phyloP scores from a whole-genome alignment of 2,888 invertebrate species.

The Hesperia comma region DNA sequence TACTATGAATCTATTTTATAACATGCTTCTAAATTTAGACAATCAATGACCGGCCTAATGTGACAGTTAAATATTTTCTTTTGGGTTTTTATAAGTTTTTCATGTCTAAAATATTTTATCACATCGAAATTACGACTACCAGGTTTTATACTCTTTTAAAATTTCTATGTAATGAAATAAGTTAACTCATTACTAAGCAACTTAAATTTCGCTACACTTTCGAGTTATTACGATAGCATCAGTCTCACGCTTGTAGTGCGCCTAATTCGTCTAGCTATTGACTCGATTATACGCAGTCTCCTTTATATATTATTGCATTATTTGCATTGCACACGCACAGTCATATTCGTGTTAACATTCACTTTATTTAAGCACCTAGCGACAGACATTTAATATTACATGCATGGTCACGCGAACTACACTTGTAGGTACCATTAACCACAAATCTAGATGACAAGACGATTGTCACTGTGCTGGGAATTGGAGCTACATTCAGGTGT shows the following conservation, averaged over 20 bases:
- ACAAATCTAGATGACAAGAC: conserved; percentile 20
- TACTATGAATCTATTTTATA: too few species aligned
- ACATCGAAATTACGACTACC: too few species aligned
- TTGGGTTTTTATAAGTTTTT: too few species aligned
- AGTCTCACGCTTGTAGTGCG: conserved; percentile 11
- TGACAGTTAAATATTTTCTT: too few species aligned
- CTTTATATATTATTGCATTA: conserved; percentile 41
- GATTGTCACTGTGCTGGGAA: background rate
- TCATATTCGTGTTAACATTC: conserved; percentile 37
- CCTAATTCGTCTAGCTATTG: conserved; percentile 48
- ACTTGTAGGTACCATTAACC: conserved; percentile 6
- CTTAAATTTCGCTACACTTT: background rate
- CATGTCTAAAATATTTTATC: too few species aligned
- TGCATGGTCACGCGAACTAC: conserved; percentile 26
- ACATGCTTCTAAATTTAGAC: too few species aligned
- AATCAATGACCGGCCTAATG: too few species aligned
- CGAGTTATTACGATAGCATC: background rate
- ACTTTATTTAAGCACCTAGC: conserved; percentile 35
- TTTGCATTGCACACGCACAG: conserved; percentile 37
- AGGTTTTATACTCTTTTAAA: too few species aligned
- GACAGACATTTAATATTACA: conserved; percentile 30
- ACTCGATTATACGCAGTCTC: conserved; percentile 52
- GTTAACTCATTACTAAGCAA: background rate
- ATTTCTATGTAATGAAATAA: too few species aligned
- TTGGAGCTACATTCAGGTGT: too few species aligned